A percentile compares a stretch with the other conserved stretches of the same genome.
Evolutionary conservation across 2,888 invertebrate genomes (phyloP).

Genomic region (Torymus tubicola): DNA sequence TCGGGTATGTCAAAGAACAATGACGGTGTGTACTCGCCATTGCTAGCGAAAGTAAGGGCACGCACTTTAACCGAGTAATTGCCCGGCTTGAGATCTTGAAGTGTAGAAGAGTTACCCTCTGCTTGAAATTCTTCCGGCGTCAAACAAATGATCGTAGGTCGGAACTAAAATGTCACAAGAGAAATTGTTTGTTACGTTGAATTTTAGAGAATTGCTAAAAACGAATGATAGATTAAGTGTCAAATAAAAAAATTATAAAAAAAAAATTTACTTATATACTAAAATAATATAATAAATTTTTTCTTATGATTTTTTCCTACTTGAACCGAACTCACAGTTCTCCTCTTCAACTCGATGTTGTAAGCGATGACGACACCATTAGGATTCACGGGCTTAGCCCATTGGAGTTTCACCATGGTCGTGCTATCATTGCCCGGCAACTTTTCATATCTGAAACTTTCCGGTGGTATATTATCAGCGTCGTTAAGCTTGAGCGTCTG

Average conservation of each 20-base stretch:
- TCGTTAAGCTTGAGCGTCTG: slow-evolving; percentile 76
- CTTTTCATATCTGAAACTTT: slow-evolving; percentile 65
- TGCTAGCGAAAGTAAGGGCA: slow-evolving; percentile 88
- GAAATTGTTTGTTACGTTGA: no score
- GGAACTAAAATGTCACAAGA: no score
- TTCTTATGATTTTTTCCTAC: no score
- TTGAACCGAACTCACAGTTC: no score
- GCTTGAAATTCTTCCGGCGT: slow-evolving; percentile 80
- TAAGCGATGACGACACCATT: slow-evolving; percentile 94
- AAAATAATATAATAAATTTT: no score
- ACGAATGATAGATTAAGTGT: no score
- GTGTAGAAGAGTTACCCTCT: slow-evolving; percentile 77
- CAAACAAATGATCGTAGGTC: slow-evolving; percentile 79
- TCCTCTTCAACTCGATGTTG: slow-evolving; percentile 84
- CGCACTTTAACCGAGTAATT: slow-evolving; percentile 89
- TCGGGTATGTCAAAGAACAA: slow-evolving; percentile 82
- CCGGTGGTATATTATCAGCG: slow-evolving; percentile 72
- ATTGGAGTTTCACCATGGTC: slow-evolving; percentile 83
- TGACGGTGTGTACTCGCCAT: slow-evolving; percentile 81
- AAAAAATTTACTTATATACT: no score
- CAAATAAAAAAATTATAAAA: no score
- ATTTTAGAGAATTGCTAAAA: no score
- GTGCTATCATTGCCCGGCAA: slow-evolving; percentile 66
- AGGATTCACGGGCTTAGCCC: slow-evolving; percentile 89
- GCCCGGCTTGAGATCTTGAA: slow-evolving; percentile 83